Base-by-base conservation (phyloP, 2,888 invertebrate genomes). In the Xestia xanthographa region DNA sequence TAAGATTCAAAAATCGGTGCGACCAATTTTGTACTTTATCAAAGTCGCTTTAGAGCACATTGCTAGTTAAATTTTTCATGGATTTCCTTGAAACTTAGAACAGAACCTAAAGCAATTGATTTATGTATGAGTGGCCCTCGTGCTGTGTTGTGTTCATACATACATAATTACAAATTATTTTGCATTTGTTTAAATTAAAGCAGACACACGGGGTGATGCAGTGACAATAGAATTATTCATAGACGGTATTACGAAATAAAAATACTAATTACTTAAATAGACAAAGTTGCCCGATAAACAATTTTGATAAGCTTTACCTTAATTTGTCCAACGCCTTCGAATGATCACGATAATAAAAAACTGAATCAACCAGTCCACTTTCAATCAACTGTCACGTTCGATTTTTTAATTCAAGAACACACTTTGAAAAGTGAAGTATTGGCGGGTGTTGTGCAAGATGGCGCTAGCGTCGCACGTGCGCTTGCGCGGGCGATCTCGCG, bases 401-500 rank as follows among this genome's bases (percentile, higher is more conserved):
- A 78, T 66, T 86, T 73, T 87, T 88, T 73, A 86, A 89, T 84
- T 86, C 85, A 85, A 79, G 86, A 89, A 90, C 89, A 91, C 92
- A 86, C 79, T 86, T 89, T 83, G 88, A 88, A 86, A 88, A 81
- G 74, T 79, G 76, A 86, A 87, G 82, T 89, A 91, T 92, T 92
- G 91, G 92, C 95, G 93, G 91, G 92, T 85, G 90, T 90, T 86
- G 82, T 84, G 81, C 79, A 78, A 84, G 75, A 79, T 82, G 80
- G 85, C 85, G 72, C 83, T 86, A 77, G 72, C 72, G 72, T 69
- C 53, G 85, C 88, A 88, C 96, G 95, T 93, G 94, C 92, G 91
- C 82, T 76, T 90, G 88, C 91, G 90, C 88, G 84, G 92, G 90
- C 91, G 90, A 88, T 91, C 93, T 90, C 96, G 94, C 95, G 95